Evolutionary conservation across 2,797 vertebrate species (phyloP).

Genomic region (Megalops cyprinoides): DNA sequence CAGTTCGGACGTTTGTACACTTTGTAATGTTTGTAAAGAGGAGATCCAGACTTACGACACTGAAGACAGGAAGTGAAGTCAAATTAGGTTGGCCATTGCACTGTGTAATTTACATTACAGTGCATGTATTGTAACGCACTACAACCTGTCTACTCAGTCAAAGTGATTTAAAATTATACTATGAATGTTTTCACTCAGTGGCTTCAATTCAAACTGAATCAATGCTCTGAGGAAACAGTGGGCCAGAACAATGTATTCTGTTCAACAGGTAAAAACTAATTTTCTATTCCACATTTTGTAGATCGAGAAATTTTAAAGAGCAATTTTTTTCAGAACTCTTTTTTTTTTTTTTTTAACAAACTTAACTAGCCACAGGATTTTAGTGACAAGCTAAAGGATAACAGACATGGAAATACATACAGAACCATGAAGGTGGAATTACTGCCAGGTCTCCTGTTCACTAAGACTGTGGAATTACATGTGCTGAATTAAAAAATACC

Average conservation of each 20-base stretch:
- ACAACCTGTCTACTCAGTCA: background rate
- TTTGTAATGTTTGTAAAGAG: conserved; percentile 83
- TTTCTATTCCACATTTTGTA: too few relatives aligned
- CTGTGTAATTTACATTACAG: conserved; percentile 16
- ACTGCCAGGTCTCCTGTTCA: background rate
- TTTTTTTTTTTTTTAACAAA: too few relatives aligned
- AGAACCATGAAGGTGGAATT: too few relatives aligned
- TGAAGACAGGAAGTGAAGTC: conserved; percentile 59
- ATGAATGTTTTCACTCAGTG: background rate
- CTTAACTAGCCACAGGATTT: too few relatives aligned
- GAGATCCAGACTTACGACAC: conserved; percentile 80
- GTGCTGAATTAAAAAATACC: conserved; percentile 63
- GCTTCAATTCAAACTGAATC: background rate
- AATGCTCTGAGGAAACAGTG: background rate
- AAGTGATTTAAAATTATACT: background rate
- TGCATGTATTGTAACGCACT: background rate
- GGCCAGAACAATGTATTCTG: too few relatives aligned
- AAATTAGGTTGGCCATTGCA: conserved; percentile 1
- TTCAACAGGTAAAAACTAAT: too few relatives aligned
- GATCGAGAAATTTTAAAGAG: background rate
- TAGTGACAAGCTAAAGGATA: too few relatives aligned
- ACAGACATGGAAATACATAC: too few relatives aligned
- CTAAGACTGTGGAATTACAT: background rate
- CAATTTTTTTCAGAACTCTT: background rate
- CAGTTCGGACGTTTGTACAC: conserved; percentile 86